Evolutionary conservation across 37 sponge, comb jelly and placozoan species (phyloP).

Genomic region (Crambe crambe): DNA sequence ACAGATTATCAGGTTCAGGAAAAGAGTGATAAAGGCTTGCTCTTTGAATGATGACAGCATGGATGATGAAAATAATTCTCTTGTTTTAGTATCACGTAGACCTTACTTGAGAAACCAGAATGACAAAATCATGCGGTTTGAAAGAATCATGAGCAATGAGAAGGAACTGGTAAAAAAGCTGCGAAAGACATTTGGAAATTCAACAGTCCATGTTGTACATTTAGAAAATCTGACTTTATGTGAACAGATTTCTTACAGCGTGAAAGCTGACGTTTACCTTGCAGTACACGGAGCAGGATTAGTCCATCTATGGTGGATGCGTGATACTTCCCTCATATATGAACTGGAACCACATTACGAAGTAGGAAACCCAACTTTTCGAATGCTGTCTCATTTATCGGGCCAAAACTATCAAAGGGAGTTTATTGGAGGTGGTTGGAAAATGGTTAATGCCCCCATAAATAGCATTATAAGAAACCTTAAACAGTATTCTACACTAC

Average conservation of each 20-base stretch:
- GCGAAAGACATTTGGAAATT: conserved; percentile 15
- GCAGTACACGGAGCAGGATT: conserved; percentile 83
- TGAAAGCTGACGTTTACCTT: conserved; percentile 55
- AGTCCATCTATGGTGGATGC: conserved; percentile 80
- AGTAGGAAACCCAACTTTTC: conserved; percentile 54
- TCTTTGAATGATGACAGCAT: conserved; percentile 33
- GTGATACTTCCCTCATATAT: conserved; percentile 48
- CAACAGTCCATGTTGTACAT: conserved; percentile 25
- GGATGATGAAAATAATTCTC: neutral
- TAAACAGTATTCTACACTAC: neutral
- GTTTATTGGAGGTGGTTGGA: neutral
- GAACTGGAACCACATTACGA: conserved; percentile 57
- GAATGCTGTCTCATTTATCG: conserved; percentile 44
- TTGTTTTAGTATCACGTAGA: conserved; percentile 52
- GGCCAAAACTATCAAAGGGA: conserved; percentile 39
- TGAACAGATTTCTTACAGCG: conserved; percentile 47
- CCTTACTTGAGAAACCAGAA: conserved; percentile 40
- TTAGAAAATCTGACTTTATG: conserved; percentile 60
- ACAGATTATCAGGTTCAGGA: conserved; percentile 34
- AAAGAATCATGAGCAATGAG: conserved; percentile 58
- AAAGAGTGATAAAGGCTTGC: conserved; percentile 57
- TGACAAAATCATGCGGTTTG: conserved; percentile 31
- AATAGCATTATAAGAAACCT: neutral
- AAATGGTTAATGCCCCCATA: neutral
- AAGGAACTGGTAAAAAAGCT: conserved; percentile 36